Evolutionary conservation across 1,140 invertebrate genomes (phyloP).

Genomic region (Drosophila rhopaloa): DNA sequence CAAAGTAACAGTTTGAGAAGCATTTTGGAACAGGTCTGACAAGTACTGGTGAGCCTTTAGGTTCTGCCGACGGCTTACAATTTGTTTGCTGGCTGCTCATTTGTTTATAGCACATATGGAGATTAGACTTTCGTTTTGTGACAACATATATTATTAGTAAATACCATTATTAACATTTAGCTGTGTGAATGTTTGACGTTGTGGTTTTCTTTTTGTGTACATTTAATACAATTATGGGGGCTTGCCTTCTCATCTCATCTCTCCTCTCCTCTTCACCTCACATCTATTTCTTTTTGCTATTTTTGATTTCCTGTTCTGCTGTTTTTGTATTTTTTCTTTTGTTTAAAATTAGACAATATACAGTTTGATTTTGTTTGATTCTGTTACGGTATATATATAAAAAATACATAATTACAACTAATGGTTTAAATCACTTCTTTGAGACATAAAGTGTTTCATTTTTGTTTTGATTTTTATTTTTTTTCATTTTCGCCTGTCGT

Average conservation of each 20-base stretch:
- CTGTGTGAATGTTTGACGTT: slow-evolving; percentile 47
- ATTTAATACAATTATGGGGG: slow-evolving; percentile 44
- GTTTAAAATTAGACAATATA: slow-evolving; percentile 64
- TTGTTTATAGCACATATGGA: slow-evolving; percentile 72
- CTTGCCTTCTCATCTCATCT: slow-evolving; percentile 15
- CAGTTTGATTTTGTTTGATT: slow-evolving; percentile 50
- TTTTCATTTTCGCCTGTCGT: slow-evolving; percentile 7
- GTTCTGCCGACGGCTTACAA: neutral
- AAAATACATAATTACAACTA: slow-evolving; percentile 76
- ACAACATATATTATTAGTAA: slow-evolving; percentile 67
- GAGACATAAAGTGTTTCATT: slow-evolving; percentile 65
- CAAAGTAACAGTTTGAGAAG: slow-evolving; percentile 62
- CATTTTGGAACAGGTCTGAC: slow-evolving; percentile 49
- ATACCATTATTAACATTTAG: slow-evolving; percentile 69
- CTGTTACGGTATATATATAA: slow-evolving; percentile 51
- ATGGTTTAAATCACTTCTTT: slow-evolving; percentile 72
- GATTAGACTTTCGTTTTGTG: slow-evolving; percentile 57
- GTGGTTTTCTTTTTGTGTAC: slow-evolving; percentile 30
- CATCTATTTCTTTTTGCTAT: slow-evolving; percentile 23
- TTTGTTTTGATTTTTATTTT: slow-evolving; percentile 2
- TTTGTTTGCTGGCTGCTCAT: slow-evolving; percentile 19
- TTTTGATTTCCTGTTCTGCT: slow-evolving; percentile 29
- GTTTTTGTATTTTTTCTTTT: slow-evolving; percentile 9
- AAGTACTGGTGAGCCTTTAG: slow-evolving; percentile 47
- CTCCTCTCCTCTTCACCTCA: slow-evolving; percentile 3